phyloP scores from a whole-genome alignment of 2,113 vertebrate species.

The Crypturellus undulatus region DNA sequence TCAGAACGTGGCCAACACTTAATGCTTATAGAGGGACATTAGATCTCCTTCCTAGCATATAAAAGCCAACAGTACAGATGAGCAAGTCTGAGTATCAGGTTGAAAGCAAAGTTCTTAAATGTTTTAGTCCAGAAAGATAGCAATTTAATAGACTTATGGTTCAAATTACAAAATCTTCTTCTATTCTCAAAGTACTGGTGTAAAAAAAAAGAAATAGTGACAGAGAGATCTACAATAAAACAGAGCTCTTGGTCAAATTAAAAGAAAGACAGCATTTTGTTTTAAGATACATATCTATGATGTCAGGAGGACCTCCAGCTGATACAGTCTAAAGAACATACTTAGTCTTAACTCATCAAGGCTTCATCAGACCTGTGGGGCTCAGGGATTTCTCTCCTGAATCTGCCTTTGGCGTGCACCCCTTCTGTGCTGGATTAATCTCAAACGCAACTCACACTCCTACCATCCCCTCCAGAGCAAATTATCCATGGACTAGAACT shows the following conservation, averaged over 20 bases:
- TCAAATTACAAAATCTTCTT: not conserved
- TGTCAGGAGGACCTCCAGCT: not conserved
- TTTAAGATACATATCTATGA: not conserved
- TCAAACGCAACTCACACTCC: not conserved
- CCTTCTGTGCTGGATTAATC: rapidly evolving
- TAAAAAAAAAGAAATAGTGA: not conserved
- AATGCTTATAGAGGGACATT: not conserved
- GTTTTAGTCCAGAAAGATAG: not conserved
- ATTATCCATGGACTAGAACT: rapidly evolving
- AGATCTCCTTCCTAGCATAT: not conserved
- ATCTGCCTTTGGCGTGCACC: not conserved
- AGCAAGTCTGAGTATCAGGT: not conserved
- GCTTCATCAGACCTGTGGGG: not conserved
- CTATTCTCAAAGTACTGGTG: not conserved
- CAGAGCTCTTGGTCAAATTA: not conserved
- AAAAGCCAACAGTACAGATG: not conserved
- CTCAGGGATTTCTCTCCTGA: not conserved
- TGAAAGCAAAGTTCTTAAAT: not conserved
- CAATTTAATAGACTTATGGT: not conserved
- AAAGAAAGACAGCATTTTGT: not conserved
- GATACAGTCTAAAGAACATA: not conserved
- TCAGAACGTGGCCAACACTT: not conserved
- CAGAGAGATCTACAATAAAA: not conserved
- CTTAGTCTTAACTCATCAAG: not conserved
- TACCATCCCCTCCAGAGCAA: not conserved